Percentiles rank a stretch among this genome's conserved stretches.
Evolutionary conservation across 1,140 invertebrate species (phyloP).

Genomic region (Polyergus mexicanus): DNA sequence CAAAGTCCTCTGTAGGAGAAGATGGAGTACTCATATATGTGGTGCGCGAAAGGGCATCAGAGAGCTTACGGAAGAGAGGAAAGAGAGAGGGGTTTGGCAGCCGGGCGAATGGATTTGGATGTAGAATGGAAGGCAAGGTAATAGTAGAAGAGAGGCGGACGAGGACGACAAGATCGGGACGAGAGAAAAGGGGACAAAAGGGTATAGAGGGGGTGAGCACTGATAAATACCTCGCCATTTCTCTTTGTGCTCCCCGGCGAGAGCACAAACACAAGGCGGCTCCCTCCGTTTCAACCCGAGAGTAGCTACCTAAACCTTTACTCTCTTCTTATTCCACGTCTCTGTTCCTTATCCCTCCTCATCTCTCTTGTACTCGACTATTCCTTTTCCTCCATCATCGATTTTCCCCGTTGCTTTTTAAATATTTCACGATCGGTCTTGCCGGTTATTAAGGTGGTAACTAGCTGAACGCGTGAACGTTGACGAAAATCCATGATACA

Average conservation of each 20-base stretch:
- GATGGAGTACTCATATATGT: slow-evolving; percentile 78
- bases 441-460: slow-evolving; percentile 46
- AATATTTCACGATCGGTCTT: slow-evolving; percentile 58
- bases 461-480: background rate
- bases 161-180: slow-evolving; percentile 59
- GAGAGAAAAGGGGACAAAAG: slow-evolving; percentile 73
- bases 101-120: slow-evolving; percentile 77
- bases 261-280: slow-evolving; percentile 85
- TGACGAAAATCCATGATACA: slow-evolving; percentile 16
- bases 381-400: slow-evolving; percentile 54
- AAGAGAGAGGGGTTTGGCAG: slow-evolving; percentile 70
- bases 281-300: slow-evolving; percentile 76
- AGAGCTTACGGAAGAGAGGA: slow-evolving; percentile 72
- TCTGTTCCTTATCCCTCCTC: slow-evolving; percentile 75
- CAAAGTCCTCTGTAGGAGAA: slow-evolving; percentile 77
- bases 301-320: slow-evolving; percentile 79
- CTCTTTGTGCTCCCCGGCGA: slow-evolving; percentile 82
- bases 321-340: slow-evolving; percentile 76
- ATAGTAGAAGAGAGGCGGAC: slow-evolving; percentile 67
- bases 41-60: slow-evolving; percentile 78
- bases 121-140: slow-evolving; percentile 73
- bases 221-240: slow-evolving; percentile 85
- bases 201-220: slow-evolving; percentile 79
- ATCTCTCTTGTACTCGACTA: slow-evolving; percentile 78
- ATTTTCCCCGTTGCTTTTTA: slow-evolving; percentile 52